Conservation (phyloP, 2,797 vertebrate genomes). For the Oreochromis grahami region DNA sequence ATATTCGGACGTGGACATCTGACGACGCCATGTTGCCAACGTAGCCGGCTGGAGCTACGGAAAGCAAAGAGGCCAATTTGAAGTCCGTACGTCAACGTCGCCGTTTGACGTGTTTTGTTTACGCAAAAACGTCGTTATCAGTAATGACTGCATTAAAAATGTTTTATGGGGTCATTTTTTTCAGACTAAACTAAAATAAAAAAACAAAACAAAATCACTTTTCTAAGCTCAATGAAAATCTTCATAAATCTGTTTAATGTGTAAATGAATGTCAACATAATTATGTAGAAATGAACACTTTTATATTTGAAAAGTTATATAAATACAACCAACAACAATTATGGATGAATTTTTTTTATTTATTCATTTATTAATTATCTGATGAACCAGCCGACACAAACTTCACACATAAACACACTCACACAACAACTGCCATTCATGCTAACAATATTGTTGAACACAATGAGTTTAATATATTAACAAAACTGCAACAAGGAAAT, state of each 20-base stretch:
- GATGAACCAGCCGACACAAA: neutral
- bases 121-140: neutral
- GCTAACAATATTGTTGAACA: conserved; percentile 25
- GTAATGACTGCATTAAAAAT: neutral
- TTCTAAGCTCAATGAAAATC: neutral
- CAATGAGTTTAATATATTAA: conserved; percentile 38
- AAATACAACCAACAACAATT: neutral
- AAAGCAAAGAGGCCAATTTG: conserved; percentile 10
- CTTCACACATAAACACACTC: neutral
- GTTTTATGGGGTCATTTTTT: neutral
- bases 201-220: neutral
- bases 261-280: neutral
- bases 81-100: neutral
- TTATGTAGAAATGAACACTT: neutral
- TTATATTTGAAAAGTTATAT: neutral
- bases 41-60: conserved; percentile 59
- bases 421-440: conserved; percentile 1
- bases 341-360: neutral
- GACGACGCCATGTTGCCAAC: conserved; percentile 80
- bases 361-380: conserved; percentile 20
- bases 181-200: neutral
- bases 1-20: conserved; percentile 86
- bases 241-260: neutral
- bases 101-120: neutral
- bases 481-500: neutral